phyloP scores from a whole-genome alignment of 1,140 invertebrate genomes.

The Hyles euphorbiae region DNA sequence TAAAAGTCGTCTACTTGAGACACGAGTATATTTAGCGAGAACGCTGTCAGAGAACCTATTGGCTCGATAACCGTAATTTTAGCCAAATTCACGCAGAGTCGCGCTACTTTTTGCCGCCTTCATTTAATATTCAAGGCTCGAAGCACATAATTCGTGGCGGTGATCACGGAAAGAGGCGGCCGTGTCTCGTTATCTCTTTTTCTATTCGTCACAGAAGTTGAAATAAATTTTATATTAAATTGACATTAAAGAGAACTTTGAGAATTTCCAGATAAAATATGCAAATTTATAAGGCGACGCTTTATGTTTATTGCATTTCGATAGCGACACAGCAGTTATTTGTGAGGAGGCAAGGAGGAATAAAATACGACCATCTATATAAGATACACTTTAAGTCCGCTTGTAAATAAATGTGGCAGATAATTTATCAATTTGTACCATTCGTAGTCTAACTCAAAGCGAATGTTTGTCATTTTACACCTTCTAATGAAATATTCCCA shows the following conservation, averaged over 20 bases:
- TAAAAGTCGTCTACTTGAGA: constrained; percentile 22
- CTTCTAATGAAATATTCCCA: no score
- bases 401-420: no score
- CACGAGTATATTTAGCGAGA: constrained; percentile 23
- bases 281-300: constrained; percentile 16
- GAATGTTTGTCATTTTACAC: no score
- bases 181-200: constrained; percentile 35
- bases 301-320: constrained; percentile 22
- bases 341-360: not conserved
- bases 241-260: constrained; percentile 30
- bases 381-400: not conserved
- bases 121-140: constrained; percentile 52
- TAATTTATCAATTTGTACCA: no score
- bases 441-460: no score
- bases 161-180: constrained; percentile 41
- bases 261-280: constrained; percentile 25
- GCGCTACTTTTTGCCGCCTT: constrained; percentile 33
- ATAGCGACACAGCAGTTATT: constrained; percentile 9
- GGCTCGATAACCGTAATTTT: constrained; percentile 50
- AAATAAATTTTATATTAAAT: constrained; percentile 35
- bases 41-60: constrained; percentile 33
- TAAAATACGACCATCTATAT: not conserved
- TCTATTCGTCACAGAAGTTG: constrained; percentile 40
- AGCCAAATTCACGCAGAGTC: constrained; percentile 37
- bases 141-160: constrained; percentile 49